Base-by-base conservation (phyloP, 35 echinoderm and acorn worm species). In the Ophioderma brevispina region DNA sequence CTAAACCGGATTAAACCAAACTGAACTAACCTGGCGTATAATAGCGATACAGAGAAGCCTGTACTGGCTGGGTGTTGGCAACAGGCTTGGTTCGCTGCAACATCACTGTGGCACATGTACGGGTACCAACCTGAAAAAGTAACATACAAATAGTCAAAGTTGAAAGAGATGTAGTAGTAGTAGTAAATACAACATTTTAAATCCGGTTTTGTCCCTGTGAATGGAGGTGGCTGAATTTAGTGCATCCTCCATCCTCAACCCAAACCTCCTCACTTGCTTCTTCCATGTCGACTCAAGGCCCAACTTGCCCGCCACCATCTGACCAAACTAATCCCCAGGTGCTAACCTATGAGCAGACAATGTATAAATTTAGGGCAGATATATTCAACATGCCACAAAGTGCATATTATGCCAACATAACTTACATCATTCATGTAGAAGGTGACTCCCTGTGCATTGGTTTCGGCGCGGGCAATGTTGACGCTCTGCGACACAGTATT, bases 341-440 rank as follows among this genome's bases (percentile, higher is more conserved):
- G 8, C 1, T 21, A 33, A 1, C n/a, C 14, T 15, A 15, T 76
- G 75, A 76, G n/a, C 35, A 2, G 3, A 19, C 35, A 33, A 2
- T 5, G 75, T 6, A 31, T 76, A 19, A 76, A 76, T 2, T 33
- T 21, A 76, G 30, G 75, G 4, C 75, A n/a, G 55, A 63, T 15
- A 63, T 63, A 63, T n/a, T 63, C n/a, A n/a, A n/a, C 55, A 6
- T 75, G 63, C 23, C 63, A 28, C 32, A 0, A 75, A 11, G 63
- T 75, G 63, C 23, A 28, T 15, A 75, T 28, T 28, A 34, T 32
- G 15, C 28, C 31, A 35, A 1, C 14, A 70, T 25, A 64, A 55
- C 83, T 85, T 86, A 91, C 90, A 41, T 84, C 81, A 79, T 79
- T 63, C 32, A 91, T 0, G 76, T 91, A 91, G 37, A 91, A 50